Base-by-base conservation (phyloP, 2,888 invertebrate genomes). In the Zaprionus lineosus region DNA sequence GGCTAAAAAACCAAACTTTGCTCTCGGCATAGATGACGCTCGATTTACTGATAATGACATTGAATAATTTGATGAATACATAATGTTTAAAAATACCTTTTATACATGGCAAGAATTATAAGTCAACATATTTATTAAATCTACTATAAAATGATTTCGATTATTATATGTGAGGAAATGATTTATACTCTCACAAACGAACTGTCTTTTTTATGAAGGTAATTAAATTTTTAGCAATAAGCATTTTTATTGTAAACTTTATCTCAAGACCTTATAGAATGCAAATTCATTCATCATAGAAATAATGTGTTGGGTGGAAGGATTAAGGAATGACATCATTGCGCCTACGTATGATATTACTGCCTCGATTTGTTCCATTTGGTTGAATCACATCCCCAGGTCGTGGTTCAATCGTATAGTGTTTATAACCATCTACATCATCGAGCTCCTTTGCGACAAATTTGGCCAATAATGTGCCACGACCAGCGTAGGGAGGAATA, bases 371-470 rank as follows among this genome's bases (percentile, higher is more conserved):
- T 43, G 73, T 75, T 3, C 74, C 86, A 66, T 87, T 88, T 29
- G 75, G 79, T 9, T 84, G 85, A n/a, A 89, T 56, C 12, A 89
- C 58, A 71, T 90, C 90, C 31, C 87, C 88, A 0, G 89, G 87
- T 28, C 87, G 67, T 0, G 90, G 90, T 64, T 91, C 91, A 4
- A 96, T 94, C 90, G 93, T 93, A 73, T 96, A 94, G 43, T 94
- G 93, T n/a, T 94, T 88, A 89, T 94, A 96, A 1, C 98, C 97
- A 84, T 97, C 97, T 1, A 97, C 96, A 87, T 98, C 97, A 64
- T 94, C 94, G 75, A 98, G 91, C 88, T 98, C 96, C 79, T 94
- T 95, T 7, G 96, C 96, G 41, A 92, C 92, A 89, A 98, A 98
- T 88, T 97, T 97, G 12, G 95, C 97, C 15, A 95, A 93, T 62